Base-by-base conservation (phyloP, 2,888 invertebrate species). In the Mythimna vitellina region DNA sequence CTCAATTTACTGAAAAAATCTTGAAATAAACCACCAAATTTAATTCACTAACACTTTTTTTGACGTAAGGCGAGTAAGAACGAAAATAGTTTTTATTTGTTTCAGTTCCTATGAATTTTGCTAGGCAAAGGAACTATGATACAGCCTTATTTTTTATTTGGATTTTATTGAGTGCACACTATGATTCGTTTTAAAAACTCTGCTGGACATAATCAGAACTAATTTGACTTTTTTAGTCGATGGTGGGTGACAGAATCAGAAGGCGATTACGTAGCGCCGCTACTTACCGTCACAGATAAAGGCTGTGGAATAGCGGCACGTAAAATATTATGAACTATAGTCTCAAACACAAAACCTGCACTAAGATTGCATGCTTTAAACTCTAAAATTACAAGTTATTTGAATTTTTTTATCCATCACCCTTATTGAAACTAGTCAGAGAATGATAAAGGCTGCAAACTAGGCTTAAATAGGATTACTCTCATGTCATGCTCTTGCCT, bases 31-130 rank as follows among this genome's bases (percentile, higher is more conserved):
- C 90, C 93, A 93, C 93, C 91, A 91, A 92, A 92, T 89, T 86
- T 89, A 89, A 88, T 89, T 90, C 92, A 93, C 91, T 92, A 91
- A 87, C 91, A 94, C 92, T 93, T 94, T 86, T 81, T 94, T 95
- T 95, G 95, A 95, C 95, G 93, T 95, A 89, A 89, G 85, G 78
- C 84, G 80, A 73, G 73, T 76, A 90, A 85, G 89, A 92, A 91
- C 89, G 88, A 91, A 91, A 92, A 92, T 89, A 88, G 85, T 86
- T 88, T 87, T 86, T 85, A 85, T 81, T 79, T 85, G 65, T 81
- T 83, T 83, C 85, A 64, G 64, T 72, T 80, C 71, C 74, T 74
- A 76, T 67, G 57, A 81, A 78, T 74, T 75, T 60, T 72, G 51
- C 38, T 65, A 86, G 76, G 84, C 84, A 84, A 86, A 82, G 84